Percentiles rank a stretch among this genome's conserved stretches.
These are phyloP conservation scores for Volucella inanis DNA, from an alignment of 2,888 invertebrate genomes.

Conservation along the genomic window DNA sequence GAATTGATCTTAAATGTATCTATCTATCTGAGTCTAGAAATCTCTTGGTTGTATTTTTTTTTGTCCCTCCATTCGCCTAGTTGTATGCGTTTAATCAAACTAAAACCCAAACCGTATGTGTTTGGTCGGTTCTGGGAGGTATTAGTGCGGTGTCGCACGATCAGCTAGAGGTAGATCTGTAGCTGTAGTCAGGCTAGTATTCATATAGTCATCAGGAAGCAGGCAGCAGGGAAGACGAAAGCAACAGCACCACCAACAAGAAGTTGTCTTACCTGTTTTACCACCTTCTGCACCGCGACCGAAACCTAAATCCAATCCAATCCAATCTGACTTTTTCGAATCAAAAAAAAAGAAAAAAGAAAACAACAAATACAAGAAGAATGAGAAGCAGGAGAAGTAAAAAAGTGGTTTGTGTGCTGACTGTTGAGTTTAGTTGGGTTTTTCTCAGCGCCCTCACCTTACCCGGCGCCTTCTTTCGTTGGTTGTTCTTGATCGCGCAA, in stretches of 20 bases:
- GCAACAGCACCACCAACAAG: constrained; percentile 56
- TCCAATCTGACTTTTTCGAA: constrained; percentile 56
- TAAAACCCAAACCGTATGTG: constrained; percentile 34
- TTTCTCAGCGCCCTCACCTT: neutral
- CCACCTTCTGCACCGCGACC: constrained; percentile 66
- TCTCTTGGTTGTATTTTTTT: neutral
- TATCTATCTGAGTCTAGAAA: constrained; percentile 40
- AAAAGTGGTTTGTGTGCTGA: constrained; percentile 55
- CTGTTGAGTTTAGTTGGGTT: constrained; percentile 54
- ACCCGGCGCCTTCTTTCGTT: constrained; percentile 29
- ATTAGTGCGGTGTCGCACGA: constrained; percentile 59
- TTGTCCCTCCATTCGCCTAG: constrained; percentile 29
- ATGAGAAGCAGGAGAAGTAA: neutral
- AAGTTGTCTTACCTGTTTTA: constrained; percentile 74
- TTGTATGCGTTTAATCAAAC: constrained; percentile 23
- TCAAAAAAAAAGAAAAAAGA: constrained; percentile 26
- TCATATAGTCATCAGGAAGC: too few species aligned
- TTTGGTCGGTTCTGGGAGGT: constrained; percentile 24
- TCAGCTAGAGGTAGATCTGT: neutral
- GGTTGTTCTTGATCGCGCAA: constrained; percentile 28
- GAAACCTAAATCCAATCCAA: constrained; percentile 74
- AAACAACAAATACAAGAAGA: neutral
- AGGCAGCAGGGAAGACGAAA: neutral
- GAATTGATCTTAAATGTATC: neutral
- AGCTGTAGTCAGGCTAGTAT: too few species aligned